Conservation (phyloP, 2,888 invertebrate genomes). For the Busseola fusca region DNA sequence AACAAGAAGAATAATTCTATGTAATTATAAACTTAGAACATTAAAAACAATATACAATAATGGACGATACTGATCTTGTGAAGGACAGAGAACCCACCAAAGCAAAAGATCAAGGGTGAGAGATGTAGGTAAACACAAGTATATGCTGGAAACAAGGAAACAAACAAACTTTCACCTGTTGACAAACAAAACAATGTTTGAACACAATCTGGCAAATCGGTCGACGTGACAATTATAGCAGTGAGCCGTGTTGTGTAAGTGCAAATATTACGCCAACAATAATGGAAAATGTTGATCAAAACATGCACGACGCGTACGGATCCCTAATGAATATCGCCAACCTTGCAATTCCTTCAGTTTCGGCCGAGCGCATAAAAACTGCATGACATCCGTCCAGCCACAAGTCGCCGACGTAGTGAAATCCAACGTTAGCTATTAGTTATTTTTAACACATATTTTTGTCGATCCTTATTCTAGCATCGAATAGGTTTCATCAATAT, state of each 20-base stretch:
- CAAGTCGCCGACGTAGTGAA: no score
- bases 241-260: conserved; percentile 30
- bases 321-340: no score
- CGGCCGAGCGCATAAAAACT: no score
- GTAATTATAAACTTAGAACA: conserved; percentile 13
- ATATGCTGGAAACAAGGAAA: conserved; percentile 24
- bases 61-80: not conserved
- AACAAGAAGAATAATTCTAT: conserved; percentile 19
- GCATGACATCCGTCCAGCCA: no score
- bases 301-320: conserved; percentile 8
- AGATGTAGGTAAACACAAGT: conserved; percentile 12
- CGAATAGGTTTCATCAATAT: no score
- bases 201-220: conserved; percentile 35
- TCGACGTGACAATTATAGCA: conserved; percentile 31
- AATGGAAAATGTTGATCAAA: conserved; percentile 42
- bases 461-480: no score
- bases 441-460: no score
- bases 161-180: conserved; percentile 39
- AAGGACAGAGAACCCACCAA: not conserved
- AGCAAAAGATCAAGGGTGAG: conserved; percentile 25
- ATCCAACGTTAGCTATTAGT: no score
- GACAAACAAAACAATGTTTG: conserved; percentile 43
- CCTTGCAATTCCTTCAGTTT: no score
- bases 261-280: conserved; percentile 24
- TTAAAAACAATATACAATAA: conserved; percentile 5